Percentiles rank a stretch among this genome's conserved stretches.
phyloP scores from a whole-genome alignment of 2,797 vertebrate genomes.

The Brachyalestes nurse region DNA sequence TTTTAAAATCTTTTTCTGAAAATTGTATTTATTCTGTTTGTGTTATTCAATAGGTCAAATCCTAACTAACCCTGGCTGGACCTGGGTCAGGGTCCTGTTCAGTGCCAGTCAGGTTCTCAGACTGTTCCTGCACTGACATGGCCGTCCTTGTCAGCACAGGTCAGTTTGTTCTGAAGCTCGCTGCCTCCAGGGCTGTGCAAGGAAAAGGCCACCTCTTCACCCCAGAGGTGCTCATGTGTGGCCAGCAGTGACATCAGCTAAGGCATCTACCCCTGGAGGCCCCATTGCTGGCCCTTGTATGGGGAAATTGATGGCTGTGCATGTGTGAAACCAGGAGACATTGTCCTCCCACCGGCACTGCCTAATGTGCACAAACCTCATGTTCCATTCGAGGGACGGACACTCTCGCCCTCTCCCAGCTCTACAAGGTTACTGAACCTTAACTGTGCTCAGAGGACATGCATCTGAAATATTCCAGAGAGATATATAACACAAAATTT shows the following conservation, averaged over 20 bases:
- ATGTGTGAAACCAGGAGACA: conserved; percentile 46
- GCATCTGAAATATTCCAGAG: conserved; percentile 19
- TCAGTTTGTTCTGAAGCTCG: conserved; percentile 18
- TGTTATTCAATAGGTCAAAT: background rate
- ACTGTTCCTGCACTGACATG: background rate
- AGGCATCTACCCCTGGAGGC: conserved; percentile 31
- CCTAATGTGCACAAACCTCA: background rate
- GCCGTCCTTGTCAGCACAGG: conserved; percentile 27
- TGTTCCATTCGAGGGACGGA: conserved; percentile 43
- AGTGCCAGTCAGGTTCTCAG: background rate
- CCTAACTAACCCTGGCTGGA: background rate
- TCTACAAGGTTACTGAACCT: conserved; percentile 36
- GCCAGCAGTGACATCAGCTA: conserved; percentile 52
- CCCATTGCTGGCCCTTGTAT: conserved; percentile 11
- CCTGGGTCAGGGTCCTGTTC: conserved; percentile 2
- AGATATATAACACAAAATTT: conserved; percentile 10
- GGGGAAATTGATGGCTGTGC: conserved; percentile 48
- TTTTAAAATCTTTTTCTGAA: background rate
- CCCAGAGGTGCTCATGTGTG: conserved; percentile 47
- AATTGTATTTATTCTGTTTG: background rate
- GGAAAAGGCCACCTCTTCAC: conserved; percentile 38
- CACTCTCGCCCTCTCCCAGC: conserved; percentile 14
- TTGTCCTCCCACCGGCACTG: conserved; percentile 45
- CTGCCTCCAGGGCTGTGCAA: conserved; percentile 7
- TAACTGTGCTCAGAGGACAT: background rate